phyloP scores from a whole-genome alignment of 2,113 vertebrate genomes.

The Barbus barbus region DNA sequence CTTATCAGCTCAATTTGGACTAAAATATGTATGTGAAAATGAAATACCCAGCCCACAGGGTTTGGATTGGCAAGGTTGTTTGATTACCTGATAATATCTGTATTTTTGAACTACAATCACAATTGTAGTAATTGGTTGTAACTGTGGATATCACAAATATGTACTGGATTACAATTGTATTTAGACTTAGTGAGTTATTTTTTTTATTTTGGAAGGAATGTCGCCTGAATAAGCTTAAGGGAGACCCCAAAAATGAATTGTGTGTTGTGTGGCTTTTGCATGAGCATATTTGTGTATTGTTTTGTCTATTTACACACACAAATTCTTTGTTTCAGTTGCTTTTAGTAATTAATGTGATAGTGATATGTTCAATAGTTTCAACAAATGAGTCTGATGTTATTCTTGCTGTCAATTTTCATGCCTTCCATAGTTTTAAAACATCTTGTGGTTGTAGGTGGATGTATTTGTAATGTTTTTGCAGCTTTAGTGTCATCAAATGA shows the following conservation, averaged over 20 bases:
- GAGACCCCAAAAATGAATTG: too few species aligned
- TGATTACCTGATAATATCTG: neutral
- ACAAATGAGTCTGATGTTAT: neutral
- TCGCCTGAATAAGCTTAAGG: too few species aligned
- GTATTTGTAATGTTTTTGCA: neutral
- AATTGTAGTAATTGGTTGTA: neutral
- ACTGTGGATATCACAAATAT: neutral
- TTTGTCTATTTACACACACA: too few species aligned
- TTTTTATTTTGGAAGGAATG: neutral
- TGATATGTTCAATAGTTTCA: neutral
- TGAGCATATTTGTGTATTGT: too few species aligned
- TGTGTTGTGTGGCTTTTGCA: too few species aligned
- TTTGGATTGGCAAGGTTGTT: neutral
- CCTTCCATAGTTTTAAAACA: neutral
- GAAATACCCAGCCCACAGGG: neutral
- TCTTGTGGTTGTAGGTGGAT: constrained; percentile 5
- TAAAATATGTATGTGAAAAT: neutral
- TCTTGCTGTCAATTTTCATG: neutral
- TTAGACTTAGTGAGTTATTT: neutral
- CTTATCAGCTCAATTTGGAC: neutral
- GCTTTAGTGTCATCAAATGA: neutral
- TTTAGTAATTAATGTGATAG: neutral
- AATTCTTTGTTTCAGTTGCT: neutral
- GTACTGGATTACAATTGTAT: neutral
- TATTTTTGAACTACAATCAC: neutral